Evolutionary conservation across 2,797 vertebrate genomes (phyloP).

Genomic region (Tangara arthus): DNA sequence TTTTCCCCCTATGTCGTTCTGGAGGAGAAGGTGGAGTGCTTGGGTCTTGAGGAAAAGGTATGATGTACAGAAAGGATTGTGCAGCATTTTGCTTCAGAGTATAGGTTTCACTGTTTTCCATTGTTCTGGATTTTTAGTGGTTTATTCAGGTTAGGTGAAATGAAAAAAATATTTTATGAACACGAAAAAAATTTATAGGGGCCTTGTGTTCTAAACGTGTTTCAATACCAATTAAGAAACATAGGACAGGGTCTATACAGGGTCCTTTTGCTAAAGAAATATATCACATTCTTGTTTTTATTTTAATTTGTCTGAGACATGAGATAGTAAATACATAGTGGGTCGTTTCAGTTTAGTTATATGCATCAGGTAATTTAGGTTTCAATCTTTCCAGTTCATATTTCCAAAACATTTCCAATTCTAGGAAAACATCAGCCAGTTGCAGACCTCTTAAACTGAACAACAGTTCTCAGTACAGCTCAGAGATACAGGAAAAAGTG

Average conservation of each 20-base stretch:
- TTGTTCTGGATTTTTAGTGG: neutral
- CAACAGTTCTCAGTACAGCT: neutral
- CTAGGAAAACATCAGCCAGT: neutral
- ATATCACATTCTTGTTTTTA: neutral
- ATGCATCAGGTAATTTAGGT: neutral
- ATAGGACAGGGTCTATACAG: neutral
- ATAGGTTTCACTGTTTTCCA: neutral
- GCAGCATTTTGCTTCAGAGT: neutral
- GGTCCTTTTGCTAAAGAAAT: neutral
- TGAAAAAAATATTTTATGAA: neutral
- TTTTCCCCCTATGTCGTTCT: fast-evolving
- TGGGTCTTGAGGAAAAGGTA: neutral
- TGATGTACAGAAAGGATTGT: neutral
- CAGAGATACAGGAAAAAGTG: neutral
- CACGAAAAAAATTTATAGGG: neutral
- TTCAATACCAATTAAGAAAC: neutral
- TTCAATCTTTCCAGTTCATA: neutral
- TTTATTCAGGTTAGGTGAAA: neutral
- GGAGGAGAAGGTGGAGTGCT: neutral
- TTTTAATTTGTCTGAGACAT: neutral
- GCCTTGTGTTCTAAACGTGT: neutral
- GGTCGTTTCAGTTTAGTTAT: neutral
- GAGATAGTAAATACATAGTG: neutral
- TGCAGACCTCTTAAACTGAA: neutral
- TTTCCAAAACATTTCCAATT: neutral